phyloP scores from a whole-genome alignment of 2,113 vertebrate species.

The Brachionichthys hirsutus region DNA sequence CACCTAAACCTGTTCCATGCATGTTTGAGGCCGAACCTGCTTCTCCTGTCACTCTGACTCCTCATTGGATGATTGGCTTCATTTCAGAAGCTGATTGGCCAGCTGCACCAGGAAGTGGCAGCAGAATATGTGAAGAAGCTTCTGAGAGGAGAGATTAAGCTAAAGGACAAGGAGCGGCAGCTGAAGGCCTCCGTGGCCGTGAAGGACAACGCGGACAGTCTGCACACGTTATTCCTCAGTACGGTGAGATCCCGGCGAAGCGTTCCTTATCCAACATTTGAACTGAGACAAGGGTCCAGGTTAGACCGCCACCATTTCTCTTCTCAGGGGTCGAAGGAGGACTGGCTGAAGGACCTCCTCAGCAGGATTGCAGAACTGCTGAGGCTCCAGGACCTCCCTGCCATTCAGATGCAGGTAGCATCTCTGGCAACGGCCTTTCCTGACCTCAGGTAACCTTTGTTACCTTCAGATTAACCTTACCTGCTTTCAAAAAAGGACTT shows the following conservation, averaged over 20 bases:
- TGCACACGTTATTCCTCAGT: constrained; percentile 74
- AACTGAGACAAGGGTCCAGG: too few relatives aligned
- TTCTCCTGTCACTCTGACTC: background rate
- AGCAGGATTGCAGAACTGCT: constrained; percentile 84
- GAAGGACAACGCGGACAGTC: constrained; percentile 53
- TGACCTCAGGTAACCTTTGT: constrained; percentile 83
- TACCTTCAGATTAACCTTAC: background rate
- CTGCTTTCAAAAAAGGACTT: background rate
- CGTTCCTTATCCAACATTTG: too few relatives aligned
- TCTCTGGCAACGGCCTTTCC: constrained; percentile 75
- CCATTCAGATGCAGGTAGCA: constrained; percentile 85
- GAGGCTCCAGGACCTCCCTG: constrained; percentile 81
- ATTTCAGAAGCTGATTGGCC: constrained; percentile 77
- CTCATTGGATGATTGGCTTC: background rate
- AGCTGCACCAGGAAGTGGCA: constrained; percentile 75
- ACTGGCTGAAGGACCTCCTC: constrained; percentile 78
- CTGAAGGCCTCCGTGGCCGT: constrained; percentile 67
- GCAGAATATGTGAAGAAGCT: constrained; percentile 82
- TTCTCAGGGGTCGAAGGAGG: constrained; percentile 79
- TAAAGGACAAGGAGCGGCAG: constrained; percentile 76
- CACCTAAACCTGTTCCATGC: too few relatives aligned
- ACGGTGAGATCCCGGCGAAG: too few relatives aligned
- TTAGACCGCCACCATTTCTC: background rate
- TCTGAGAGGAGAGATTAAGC: constrained; percentile 78
- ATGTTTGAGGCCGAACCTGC: too few relatives aligned